Conservation (phyloP, 2,113 vertebrate species). For the Corvus hawaiiensis region DNA sequence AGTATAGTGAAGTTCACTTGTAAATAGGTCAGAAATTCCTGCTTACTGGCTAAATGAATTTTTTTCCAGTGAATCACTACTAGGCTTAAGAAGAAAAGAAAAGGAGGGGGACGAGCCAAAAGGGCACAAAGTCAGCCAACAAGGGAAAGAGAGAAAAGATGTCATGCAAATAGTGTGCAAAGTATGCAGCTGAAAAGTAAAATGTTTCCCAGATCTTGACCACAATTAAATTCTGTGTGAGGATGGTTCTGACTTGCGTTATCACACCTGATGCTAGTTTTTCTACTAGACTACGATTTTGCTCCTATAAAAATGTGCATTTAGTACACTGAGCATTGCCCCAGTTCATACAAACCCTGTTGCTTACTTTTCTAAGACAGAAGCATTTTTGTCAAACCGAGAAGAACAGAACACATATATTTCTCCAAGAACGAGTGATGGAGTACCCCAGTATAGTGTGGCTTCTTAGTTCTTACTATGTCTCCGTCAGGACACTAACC, state of each 20-base stretch:
- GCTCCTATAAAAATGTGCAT: background rate
- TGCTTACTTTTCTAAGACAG: background rate
- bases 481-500: background rate
- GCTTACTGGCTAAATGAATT: background rate
- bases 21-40: slow-evolving; percentile 31
- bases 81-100: background rate
- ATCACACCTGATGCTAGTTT: background rate
- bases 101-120: background rate
- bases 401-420: background rate
- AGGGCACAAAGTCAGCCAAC: slow-evolving; percentile 27
- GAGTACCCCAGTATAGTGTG: background rate
- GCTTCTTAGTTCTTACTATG: background rate
- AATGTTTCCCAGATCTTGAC: background rate
- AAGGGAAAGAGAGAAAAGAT: background rate
- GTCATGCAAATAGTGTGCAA: background rate
- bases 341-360: background rate
- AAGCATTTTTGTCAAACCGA: background rate
- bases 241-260: background rate
- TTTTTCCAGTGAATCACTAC: slow-evolving; percentile 6
- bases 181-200: background rate
- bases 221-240: background rate
- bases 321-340: background rate
- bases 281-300: background rate
- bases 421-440: background rate
- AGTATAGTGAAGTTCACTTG: background rate